Conservation (phyloP, 64 coral and sea anemone species). For the Acropora tenuis region DNA sequence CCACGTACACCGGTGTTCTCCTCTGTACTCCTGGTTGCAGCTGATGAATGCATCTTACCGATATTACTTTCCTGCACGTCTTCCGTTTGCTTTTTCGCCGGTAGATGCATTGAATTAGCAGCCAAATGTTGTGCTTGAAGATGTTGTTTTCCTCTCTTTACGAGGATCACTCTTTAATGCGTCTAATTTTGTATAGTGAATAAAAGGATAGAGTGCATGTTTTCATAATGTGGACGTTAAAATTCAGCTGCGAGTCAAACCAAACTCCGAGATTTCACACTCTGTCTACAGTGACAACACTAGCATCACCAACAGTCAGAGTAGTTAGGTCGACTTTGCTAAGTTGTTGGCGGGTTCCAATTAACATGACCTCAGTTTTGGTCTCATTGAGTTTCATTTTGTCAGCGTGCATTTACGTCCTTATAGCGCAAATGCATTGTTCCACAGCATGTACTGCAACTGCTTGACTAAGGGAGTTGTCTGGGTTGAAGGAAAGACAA, state of each 20-base stretch:
- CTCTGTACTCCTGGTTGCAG: no score
- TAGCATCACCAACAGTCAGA: constrained; percentile 45
- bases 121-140: constrained; percentile 22
- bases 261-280: constrained; percentile 3
- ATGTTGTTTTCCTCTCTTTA: constrained; percentile 19
- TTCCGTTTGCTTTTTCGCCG: no score
- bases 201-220: constrained; percentile 47
- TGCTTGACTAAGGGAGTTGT: constrained; percentile 36
- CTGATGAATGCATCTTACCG: no score
- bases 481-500: not conserved
- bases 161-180: constrained; percentile 35
- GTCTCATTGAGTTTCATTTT: constrained; percentile 26
- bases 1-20: no score
- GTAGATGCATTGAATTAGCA: no score
- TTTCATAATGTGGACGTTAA: constrained; percentile 33
- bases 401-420: not conserved
- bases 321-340: constrained; percentile 20
- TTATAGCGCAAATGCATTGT: constrained; percentile 19
- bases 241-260: no score
- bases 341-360: constrained; percentile 37
- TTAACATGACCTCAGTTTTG: constrained; percentile 38
- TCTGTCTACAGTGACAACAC: constrained; percentile 29
- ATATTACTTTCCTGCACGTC: no score
- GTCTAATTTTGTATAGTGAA: constrained; percentile 44
- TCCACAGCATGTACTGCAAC: constrained; percentile 31